Evolutionary conservation across 1,140 invertebrate species (phyloP), one percentile per base, ranked within the genome.

Genomic region (Drosophila bifasciata): DNA sequence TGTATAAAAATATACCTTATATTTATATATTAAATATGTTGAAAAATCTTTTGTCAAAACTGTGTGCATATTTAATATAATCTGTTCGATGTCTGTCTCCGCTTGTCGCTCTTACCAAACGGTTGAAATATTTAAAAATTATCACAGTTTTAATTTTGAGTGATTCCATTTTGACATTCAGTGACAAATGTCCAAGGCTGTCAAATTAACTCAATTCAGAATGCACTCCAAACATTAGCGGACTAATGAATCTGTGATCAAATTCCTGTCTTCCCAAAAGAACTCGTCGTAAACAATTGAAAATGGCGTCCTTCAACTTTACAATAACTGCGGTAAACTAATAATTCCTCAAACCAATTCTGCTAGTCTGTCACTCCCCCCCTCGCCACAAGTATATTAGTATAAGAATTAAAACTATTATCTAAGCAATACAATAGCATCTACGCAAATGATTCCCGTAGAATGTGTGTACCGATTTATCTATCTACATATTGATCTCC

Each of bases 301-400:
- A 36, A 60, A 83, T 83, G 78, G 51, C 79, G n/a, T 32, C 55
- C 7, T 70, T 83, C 28, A 77, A 60, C 41, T 60, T 75, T 44
- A 83, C 60, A 40, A 45, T 56, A 46, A 50, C 40, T 44, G 39
- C 61, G 69, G 79, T 59, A 63, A 57, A 2, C 17, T 15, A 17
- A 19, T 53, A 21, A 39, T 6, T 40, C 11, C 11, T 7, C 19
- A 15, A 9, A 17, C 6, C 11, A n/a, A 2, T 3, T 11, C 28
- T 11, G 28, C 28, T 32, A 32, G 11, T 9, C 23, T 25, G 23
- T 7, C 11, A 13, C 13, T 36, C 11, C 32, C n/a, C n/a, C n/a
- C n/a, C n/a, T n/a, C 11, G 8, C 4, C 32, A 36, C n/a, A n/a
- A n/a, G n/a, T n/a, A n/a, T n/a, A n/a, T n/a, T n/a, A 13, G 3